Conservation (phyloP, 2,113 vertebrate genomes). For the Dolichotis patagonum region DNA sequence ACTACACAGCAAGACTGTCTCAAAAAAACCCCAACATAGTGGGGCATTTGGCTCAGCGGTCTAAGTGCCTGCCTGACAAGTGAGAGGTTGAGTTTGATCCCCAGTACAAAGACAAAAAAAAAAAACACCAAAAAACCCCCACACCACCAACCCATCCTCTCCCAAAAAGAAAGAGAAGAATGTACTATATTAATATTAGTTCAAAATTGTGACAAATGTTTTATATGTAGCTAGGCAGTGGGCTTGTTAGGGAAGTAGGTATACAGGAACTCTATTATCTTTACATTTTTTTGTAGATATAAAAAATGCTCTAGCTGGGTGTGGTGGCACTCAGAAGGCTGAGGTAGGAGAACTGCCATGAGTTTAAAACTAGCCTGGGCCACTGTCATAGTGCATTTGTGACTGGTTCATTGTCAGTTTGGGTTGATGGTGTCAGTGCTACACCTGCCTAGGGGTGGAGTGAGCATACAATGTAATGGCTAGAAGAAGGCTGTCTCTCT, state of each 20-base stretch:
- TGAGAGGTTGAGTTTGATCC: too few species aligned
- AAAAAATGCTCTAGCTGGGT: background rate
- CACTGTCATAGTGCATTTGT: too few species aligned
- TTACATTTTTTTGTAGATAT: background rate
- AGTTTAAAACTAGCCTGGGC: background rate
- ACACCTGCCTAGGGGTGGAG: too few species aligned
- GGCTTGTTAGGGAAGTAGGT: background rate
- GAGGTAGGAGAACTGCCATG: background rate
- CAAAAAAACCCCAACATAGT: background rate
- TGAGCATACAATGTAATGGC: too few species aligned
- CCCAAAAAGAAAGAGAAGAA: background rate
- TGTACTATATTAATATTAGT: background rate
- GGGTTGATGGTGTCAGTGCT: too few species aligned
- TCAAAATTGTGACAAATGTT: background rate
- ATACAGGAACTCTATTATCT: background rate
- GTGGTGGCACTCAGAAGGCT: background rate
- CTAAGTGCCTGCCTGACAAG: too few species aligned
- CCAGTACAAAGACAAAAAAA: background rate
- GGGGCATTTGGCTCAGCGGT: too few species aligned
- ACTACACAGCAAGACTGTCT: background rate
- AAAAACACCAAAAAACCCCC: too few species aligned
- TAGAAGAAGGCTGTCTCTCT: too few species aligned
- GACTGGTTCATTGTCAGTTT: too few species aligned
- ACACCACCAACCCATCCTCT: too few species aligned
- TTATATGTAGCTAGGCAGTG: background rate